Base-by-base conservation (phyloP, 2,888 invertebrate species). In the Lithosia quadra region DNA sequence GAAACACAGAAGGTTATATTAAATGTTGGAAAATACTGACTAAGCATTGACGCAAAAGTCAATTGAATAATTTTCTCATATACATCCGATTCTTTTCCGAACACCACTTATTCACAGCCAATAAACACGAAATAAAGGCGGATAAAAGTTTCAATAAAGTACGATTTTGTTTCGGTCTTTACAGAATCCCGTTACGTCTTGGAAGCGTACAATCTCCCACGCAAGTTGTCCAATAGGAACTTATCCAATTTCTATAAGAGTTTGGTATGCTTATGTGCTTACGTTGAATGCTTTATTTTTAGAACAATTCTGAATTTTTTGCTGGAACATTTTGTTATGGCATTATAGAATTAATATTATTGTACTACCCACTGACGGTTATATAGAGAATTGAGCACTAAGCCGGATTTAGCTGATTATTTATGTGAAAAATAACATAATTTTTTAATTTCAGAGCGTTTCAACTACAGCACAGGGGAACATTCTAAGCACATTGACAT, bases 71-170 rank as follows among this genome's bases (percentile, higher is more conserved):
- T 57, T 10, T 57, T 24, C 39, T 24, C 18, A 57, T 24, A 13
- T 36, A n/a, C n/a, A 58, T 58, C 18, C 59, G 43, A 5, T 33
- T 49, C 15, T 59, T n/a, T 39, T 15, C 33, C 57, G 43, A 57
- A 67, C 43, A 63, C 43, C 67, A 77, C 72, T 61, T 61, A 60
- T 74, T 72, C 66, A 59, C 80, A 71, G 68, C 33, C 36, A 63
- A 71, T 80, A 74, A 80, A 77, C 80, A 80, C 77, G 62, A 74
- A 77, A 77, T 77, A 70, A 68, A 72, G 66, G 43, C 56, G 57
- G 56, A 79, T 72, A 79, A 77, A 79, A 79, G 75, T 77, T 78
- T 77, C 78, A 67, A 80, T 80, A 80, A 73, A 77, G 72, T 69
- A 80, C 78, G 66, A 80, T 75, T 79, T 71, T 56, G 67, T 71